Conservation (phyloP, 2,888 invertebrate species). For the Habrosyne pyritoides region DNA sequence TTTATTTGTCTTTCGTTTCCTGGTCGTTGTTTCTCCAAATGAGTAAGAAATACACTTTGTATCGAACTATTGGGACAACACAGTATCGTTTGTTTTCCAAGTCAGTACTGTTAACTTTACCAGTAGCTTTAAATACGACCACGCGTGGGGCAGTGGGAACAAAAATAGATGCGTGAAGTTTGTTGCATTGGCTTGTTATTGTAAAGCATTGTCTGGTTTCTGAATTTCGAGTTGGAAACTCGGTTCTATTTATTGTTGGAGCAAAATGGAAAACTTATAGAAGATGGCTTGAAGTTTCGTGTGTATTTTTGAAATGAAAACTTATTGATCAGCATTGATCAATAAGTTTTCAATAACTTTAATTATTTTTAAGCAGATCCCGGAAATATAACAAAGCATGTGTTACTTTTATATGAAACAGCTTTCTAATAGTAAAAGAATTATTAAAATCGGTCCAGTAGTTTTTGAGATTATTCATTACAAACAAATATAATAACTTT, state of each 20-base stretch:
- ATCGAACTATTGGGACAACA: constrained; percentile 18
- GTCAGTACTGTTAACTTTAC: constrained; percentile 10
- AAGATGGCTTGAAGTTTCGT: no score
- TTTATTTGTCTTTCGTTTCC: background rate
- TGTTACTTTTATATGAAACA: no score
- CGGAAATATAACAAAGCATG: no score
- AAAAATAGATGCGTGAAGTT: background rate
- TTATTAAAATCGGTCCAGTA: no score
- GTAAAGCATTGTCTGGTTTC: background rate
- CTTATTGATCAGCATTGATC: no score
- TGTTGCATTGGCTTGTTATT: background rate
- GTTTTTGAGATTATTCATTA: no score
- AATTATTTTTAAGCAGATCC: no score
- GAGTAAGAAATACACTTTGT: constrained; percentile 16
- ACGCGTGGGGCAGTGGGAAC: background rate
- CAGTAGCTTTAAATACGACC: background rate
- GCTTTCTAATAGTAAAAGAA: no score
- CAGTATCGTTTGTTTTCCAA: constrained; percentile 22
- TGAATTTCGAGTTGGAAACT: background rate
- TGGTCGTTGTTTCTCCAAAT: constrained; percentile 25
- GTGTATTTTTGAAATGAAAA: no score
- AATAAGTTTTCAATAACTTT: no score
- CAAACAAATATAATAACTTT: no score
- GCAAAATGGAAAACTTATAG: no score
- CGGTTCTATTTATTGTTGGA: background rate